Evolutionary conservation across 2,113 vertebrate genomes (phyloP).

Genomic region (Chaenogobius annularis): DNA sequence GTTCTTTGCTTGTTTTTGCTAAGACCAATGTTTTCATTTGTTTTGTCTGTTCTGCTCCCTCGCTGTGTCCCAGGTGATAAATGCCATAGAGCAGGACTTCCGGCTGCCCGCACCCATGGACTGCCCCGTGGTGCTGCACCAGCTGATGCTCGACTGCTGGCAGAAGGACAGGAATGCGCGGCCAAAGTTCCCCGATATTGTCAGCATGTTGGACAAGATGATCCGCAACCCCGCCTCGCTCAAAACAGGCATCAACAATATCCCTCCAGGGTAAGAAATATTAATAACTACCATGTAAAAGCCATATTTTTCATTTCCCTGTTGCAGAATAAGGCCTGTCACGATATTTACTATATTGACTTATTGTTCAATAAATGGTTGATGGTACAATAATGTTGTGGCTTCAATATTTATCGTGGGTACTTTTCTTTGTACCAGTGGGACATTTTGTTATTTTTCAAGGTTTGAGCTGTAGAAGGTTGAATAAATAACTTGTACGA

Average conservation of each 20-base stretch:
- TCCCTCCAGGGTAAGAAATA: constrained; percentile 71
- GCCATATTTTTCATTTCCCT: neutral
- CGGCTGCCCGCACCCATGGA: constrained; percentile 97
- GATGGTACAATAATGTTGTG: too few relatives aligned
- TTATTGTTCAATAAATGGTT: too few relatives aligned
- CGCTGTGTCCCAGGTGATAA: constrained; percentile 86
- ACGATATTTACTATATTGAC: too few relatives aligned
- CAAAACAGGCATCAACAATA: constrained; percentile 91
- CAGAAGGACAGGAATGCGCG: constrained; percentile 97
- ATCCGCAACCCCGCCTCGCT: constrained; percentile 96
- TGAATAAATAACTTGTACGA: too few relatives aligned
- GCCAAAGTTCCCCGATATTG: constrained; percentile 93
- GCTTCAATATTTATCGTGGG: too few relatives aligned
- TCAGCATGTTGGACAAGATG: constrained; percentile 96
- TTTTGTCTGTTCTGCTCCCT: neutral
- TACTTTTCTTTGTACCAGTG: too few relatives aligned
- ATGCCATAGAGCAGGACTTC: constrained; percentile 97
- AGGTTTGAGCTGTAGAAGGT: too few relatives aligned
- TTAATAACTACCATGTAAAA: neutral
- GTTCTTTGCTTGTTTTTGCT: neutral
- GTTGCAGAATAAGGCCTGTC: neutral
- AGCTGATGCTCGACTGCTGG: constrained; percentile 99
- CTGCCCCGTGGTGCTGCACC: constrained; percentile 92
- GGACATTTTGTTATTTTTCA: too few relatives aligned
- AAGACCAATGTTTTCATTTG: constrained; percentile 4